Percentiles rank a stretch among this genome's conserved stretches.
These are phyloP conservation scores for Pilophorus perplexus DNA, from an alignment of 2,888 invertebrate genomes.

Conservation along the genomic window DNA sequence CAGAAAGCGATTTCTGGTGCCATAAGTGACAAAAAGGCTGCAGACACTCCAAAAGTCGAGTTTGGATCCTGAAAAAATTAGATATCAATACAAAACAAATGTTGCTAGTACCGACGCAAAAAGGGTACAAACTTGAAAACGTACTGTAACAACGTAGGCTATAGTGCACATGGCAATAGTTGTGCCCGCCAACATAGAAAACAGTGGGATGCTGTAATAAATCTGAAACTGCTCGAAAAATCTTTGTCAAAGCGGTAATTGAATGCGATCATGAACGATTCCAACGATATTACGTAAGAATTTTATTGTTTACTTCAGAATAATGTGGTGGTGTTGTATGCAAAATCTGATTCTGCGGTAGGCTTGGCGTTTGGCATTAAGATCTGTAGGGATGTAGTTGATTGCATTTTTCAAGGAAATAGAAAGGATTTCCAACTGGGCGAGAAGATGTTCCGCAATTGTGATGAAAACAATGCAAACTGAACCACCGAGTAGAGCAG, in stretches of 20 bases:
- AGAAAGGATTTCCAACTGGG: constrained; percentile 17
- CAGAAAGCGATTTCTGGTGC: constrained; percentile 28
- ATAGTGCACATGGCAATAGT: constrained; percentile 25
- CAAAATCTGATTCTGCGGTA: neutral
- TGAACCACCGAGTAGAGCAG: constrained; percentile 11
- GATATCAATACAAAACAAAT: neutral
- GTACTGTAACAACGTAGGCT: constrained; percentile 12
- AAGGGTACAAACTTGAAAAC: neutral
- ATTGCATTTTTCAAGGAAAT: neutral
- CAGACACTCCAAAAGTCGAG: constrained; percentile 22
- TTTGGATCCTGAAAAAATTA: constrained; percentile 23
- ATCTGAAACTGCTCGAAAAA: constrained; percentile 21
- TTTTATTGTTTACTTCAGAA: neutral
- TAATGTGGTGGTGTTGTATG: constrained; percentile 10
- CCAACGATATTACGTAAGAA: neutral
- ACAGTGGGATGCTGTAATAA: constrained; percentile 10
- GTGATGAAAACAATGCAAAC: constrained; percentile 24
- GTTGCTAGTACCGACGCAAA: neutral
- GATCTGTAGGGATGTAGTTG: neutral
- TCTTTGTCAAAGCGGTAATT: neutral
- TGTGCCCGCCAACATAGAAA: constrained; percentile 8
- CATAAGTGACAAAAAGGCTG: constrained; percentile 19
- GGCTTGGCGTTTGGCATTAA: neutral
- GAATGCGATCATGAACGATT: neutral
- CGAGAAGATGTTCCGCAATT: constrained; percentile 23